Evolutionary conservation across 1,140 invertebrate species (phyloP).

Genomic region (Listronotus bonariensis): DNA sequence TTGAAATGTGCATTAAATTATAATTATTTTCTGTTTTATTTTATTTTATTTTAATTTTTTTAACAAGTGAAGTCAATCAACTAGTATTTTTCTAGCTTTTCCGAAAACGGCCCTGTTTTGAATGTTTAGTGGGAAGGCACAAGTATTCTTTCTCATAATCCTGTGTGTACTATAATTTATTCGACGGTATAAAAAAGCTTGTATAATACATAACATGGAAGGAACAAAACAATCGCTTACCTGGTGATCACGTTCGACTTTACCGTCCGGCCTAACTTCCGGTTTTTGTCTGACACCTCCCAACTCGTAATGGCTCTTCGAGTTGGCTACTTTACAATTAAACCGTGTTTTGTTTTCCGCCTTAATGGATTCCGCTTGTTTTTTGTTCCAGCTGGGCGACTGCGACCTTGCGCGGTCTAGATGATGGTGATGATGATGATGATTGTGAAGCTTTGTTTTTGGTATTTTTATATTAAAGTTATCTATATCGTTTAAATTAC

Average conservation of each 20-base stretch:
- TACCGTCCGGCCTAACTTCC: conserved; percentile 45
- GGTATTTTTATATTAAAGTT: conserved; percentile 51
- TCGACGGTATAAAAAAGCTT: too few species aligned
- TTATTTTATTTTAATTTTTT: too few species aligned
- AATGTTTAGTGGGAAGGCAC: too few species aligned
- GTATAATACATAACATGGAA: too few species aligned
- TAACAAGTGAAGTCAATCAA: too few species aligned
- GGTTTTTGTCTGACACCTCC: conserved; percentile 47
- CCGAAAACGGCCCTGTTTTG: too few species aligned
- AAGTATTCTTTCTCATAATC: too few species aligned
- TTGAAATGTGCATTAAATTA: too few species aligned
- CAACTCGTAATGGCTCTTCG: conserved; percentile 51
- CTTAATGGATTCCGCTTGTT: conserved; percentile 39
- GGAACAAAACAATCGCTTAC: conserved; percentile 38
- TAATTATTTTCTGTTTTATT: too few species aligned
- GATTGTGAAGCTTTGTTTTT: conserved; percentile 47
- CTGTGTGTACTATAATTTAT: too few species aligned
- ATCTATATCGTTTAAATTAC: conserved; percentile 40
- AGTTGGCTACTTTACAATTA: conserved; percentile 45
- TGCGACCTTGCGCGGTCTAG: conserved; percentile 50
- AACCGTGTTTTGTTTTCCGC: conserved; percentile 36
- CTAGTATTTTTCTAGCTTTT: too few species aligned
- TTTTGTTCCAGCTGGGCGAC: conserved; percentile 50
- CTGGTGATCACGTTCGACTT: conserved; percentile 47
- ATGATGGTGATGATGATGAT: conserved; percentile 35